A percentile compares a stretch with the other conserved stretches of the same genome.
These are phyloP conservation scores for Caenorhabditis zanzibari DNA, from an alignment of 2,888 invertebrate species.

Conservation along the genomic window DNA sequence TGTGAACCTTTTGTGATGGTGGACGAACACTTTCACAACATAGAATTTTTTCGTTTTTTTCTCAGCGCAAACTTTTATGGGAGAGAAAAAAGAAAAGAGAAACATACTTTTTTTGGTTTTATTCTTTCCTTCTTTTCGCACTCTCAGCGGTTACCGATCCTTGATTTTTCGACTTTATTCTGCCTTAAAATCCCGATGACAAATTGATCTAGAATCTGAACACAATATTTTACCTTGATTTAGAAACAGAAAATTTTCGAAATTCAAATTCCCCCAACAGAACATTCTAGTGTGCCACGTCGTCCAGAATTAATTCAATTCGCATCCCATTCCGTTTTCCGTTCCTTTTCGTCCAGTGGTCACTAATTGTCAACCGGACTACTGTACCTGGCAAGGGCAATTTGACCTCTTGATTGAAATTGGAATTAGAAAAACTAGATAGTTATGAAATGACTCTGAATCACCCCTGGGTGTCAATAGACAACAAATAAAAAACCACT, in stretches of 20 bases:
- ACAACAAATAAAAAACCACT: neutral
- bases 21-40: conserved; percentile 29
- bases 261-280: neutral
- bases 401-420: conserved; percentile 6
- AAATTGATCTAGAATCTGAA: neutral
- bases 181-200: no score
- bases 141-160: neutral
- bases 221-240: neutral
- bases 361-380: conserved; percentile 32
- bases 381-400: conserved; percentile 7
- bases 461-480: neutral
- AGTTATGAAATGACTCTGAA: conserved; percentile 18
- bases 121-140: conserved; percentile 5
- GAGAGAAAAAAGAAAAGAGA: conserved; percentile 11
- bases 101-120: conserved; percentile 19
- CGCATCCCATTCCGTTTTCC: conserved; percentile 8
- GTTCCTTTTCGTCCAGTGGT: neutral
- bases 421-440: neutral
- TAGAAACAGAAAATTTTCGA: no score
- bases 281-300: conserved; percentile 13
- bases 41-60: neutral
- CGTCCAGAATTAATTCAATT: conserved; percentile 36
- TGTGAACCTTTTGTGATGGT: conserved; percentile 13
- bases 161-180: neutral
- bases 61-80: conserved; percentile 10